Conservation (phyloP, 92 coral and sea anemone genomes). For the Epizoanthus ramosus region DNA sequence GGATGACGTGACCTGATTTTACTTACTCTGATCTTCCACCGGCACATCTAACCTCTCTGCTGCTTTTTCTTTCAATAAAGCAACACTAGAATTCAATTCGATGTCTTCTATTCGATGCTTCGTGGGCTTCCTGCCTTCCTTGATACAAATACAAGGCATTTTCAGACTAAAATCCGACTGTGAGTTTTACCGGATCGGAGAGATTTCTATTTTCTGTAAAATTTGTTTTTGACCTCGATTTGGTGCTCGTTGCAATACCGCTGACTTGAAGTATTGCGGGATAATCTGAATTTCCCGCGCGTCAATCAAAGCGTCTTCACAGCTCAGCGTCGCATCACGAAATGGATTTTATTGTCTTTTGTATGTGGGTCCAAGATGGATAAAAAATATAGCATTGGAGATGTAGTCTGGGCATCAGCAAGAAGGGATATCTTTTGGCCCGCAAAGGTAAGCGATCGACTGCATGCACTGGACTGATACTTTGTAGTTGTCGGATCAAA, state of each 20-base stretch:
- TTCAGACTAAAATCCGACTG: background rate
- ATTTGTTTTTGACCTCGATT: slow-evolving; percentile 23
- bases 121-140: slow-evolving; percentile 67
- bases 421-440: slow-evolving; percentile 85
- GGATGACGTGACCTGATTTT: background rate
- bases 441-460: slow-evolving; percentile 60
- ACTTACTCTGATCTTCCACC: slow-evolving; percentile 80
- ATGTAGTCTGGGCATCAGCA: slow-evolving; percentile 78
- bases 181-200: background rate
- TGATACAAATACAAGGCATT: slow-evolving; percentile 93
- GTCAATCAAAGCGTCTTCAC: background rate
- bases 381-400: slow-evolving; percentile 16
- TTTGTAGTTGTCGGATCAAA: background rate
- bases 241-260: slow-evolving; percentile 10
- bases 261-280: slow-evolving; percentile 2
- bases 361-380: slow-evolving; percentile 16
- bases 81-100: slow-evolving; percentile 68
- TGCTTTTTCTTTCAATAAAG: slow-evolving; percentile 76
- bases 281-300: background rate
- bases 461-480: background rate
- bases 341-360: background rate
- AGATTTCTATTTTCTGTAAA: background rate
- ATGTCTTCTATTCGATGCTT: slow-evolving; percentile 87
- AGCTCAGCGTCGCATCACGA: background rate
- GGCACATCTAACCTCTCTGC: slow-evolving; percentile 78